phyloP scores from a whole-genome alignment of 1,140 invertebrate genomes.

The Megalonaias nervosa region DNA sequence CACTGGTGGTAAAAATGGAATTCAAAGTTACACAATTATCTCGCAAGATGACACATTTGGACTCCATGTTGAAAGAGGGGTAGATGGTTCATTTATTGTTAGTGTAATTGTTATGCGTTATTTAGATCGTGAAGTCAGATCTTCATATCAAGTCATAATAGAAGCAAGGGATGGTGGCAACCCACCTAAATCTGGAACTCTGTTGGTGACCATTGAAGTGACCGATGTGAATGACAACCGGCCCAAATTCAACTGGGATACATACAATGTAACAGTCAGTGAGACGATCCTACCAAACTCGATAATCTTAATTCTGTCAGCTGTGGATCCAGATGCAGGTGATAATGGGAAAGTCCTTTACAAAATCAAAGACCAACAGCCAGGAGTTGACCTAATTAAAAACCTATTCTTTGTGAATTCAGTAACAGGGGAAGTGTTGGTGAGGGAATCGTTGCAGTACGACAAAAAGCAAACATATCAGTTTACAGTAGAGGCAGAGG shows the following conservation, averaged over 20 bases:
- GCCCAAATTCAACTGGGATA: constrained; percentile 61
- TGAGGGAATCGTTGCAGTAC: constrained; percentile 26
- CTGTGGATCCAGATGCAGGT: constrained; percentile 90
- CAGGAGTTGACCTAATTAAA: constrained; percentile 20
- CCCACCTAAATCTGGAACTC: constrained; percentile 47
- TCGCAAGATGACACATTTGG: constrained; percentile 43
- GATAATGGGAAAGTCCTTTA: constrained; percentile 90
- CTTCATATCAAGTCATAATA: constrained; percentile 52
- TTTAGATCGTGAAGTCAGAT: constrained; percentile 55
- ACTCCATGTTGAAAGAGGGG: constrained; percentile 38
- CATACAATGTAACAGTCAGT: constrained; percentile 85
- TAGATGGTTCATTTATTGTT: constrained; percentile 53
- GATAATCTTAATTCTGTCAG: constrained; percentile 76
- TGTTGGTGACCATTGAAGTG: constrained; percentile 58
- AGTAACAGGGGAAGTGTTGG: constrained; percentile 30
- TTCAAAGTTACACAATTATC: constrained; percentile 50
- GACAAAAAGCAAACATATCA: constrained; percentile 32
- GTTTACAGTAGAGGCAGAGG: constrained; percentile 48
- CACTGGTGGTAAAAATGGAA: constrained; percentile 49
- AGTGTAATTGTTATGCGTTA: constrained; percentile 47
- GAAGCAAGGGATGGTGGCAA: constrained; percentile 57
- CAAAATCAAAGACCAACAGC: constrained; percentile 35
- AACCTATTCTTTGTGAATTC: constrained; percentile 33
- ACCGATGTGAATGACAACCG: constrained; percentile 76
- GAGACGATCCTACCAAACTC: constrained; percentile 87